Evolutionary conservation across 1,140 invertebrate species (phyloP), one percentile per base, ranked within the genome.

Genomic region (Caenorhabditis remanei): DNA sequence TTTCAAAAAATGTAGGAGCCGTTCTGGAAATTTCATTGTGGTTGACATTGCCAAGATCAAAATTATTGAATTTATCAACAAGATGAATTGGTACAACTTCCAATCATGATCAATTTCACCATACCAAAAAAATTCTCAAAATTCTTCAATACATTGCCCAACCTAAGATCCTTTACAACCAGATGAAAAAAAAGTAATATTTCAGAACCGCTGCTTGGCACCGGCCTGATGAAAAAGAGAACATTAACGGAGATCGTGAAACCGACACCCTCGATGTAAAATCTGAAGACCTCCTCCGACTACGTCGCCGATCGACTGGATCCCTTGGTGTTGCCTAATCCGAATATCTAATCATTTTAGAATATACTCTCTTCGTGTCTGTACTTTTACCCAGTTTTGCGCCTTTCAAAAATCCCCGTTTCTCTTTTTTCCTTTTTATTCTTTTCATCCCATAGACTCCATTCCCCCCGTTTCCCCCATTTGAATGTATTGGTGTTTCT

Each of bases 301-400:
- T 92, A 48, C 87, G 91, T 32, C 89, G 92, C 43, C 89, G 91
- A 71, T 92, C 91, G 19, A 92, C 92, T n/a, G 92, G 92, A 85
- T 91, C 65, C 82, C 84, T 65, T 19, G 91, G 90, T 19, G 91
- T 92, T 24, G 91, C 91, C 21, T 92, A 85, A 90, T 71, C 61
- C 61, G 21, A 82, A 16, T 43, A 58, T 46, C 56, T 56, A 32
- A 46, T 48, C 41, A 82, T 56, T 83, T n/a, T 71, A 48, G 67
- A 71, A 71, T 71, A 50, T 79, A 9, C 63, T 21, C 41, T 40
- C 21, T 61, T 61, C 50, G n/a, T 79, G 71, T 79, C 46, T 79
- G 46, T 79, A 50, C 46, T 2, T 79, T 79, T 79, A 79, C 71
- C 71, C 71, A 50, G 71, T 79, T 79, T 79, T 79, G 43, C 46